A percentile compares a stretch with the other conserved stretches of the same genome.
Evolutionary conservation across 2,888 invertebrate species (phyloP).

Genomic region (Hylaea fasciaria): DNA sequence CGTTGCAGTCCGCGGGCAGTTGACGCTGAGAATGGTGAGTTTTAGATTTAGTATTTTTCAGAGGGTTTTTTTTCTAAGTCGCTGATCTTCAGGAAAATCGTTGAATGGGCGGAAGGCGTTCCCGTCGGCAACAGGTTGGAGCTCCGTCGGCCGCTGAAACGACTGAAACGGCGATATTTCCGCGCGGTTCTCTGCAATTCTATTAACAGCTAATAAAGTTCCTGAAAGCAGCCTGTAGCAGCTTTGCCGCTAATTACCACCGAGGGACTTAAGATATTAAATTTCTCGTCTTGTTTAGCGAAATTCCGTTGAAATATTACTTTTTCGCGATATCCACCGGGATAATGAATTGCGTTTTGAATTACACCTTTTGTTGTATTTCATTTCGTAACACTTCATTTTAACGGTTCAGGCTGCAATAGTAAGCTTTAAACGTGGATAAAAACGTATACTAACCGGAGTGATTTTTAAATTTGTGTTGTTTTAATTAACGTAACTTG

Average conservation of each 20-base stretch:
- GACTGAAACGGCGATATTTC: slow-evolving; percentile 50
- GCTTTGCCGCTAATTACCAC: slow-evolving; percentile 64
- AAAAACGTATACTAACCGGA: not conserved
- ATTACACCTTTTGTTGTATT: slow-evolving; percentile 28
- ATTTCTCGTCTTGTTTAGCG: slow-evolving; percentile 58
- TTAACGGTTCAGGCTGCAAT: not conserved
- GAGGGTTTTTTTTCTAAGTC: slow-evolving; percentile 35
- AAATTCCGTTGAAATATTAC: slow-evolving; percentile 58
- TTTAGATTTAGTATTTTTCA: slow-evolving; percentile 37
- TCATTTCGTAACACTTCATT: slow-evolving; percentile 21
- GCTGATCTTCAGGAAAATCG: slow-evolving; percentile 43
- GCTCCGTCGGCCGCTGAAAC: slow-evolving; percentile 51
- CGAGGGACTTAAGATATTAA: slow-evolving; percentile 67
- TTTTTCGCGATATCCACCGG: slow-evolving; percentile 52
- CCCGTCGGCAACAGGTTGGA: slow-evolving; percentile 82
- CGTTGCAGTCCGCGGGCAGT: slow-evolving; percentile 31
- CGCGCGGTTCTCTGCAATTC: slow-evolving; percentile 69
- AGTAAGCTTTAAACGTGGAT: not conserved
- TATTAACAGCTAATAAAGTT: slow-evolving; percentile 76
- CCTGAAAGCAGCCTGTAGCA: slow-evolving; percentile 57
- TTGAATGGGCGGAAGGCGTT: slow-evolving; percentile 82
- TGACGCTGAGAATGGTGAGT: slow-evolving; percentile 38
- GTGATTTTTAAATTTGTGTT: too few species aligned
- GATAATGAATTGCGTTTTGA: slow-evolving; percentile 47
- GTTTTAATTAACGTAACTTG: too few species aligned